A percentile compares a stretch with the other conserved stretches of the same genome.
Conservation (phyloP, 92 coral and sea anemone species). For the Plumapathes pennacea region DNA sequence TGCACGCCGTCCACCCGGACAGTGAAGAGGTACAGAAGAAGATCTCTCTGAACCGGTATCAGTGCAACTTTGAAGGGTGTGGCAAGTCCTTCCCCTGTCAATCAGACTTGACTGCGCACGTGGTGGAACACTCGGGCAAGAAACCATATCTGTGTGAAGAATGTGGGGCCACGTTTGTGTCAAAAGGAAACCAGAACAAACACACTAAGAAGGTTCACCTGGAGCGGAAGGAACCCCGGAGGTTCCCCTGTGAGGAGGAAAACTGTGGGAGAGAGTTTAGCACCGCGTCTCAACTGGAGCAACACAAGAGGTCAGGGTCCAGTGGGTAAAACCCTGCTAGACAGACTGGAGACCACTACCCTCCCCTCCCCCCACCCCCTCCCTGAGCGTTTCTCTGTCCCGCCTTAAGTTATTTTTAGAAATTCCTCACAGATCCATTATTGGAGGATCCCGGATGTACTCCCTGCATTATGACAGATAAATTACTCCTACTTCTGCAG, state of each 20-base stretch:
- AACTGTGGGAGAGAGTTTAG: conserved; percentile 62
- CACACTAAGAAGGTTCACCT: conserved; percentile 60
- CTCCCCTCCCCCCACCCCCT: too few species aligned
- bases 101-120: conserved; percentile 58
- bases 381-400: too few species aligned
- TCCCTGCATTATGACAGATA: too few species aligned
- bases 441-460: too few species aligned
- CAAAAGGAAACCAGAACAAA: conserved; percentile 54
- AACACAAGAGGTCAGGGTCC: conserved; percentile 67
- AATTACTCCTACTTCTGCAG: too few species aligned
- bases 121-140: conserved; percentile 10
- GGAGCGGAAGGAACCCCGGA: conserved; percentile 5
- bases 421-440: too few species aligned
- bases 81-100: conserved; percentile 42
- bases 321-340: too few species aligned
- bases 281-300: conserved; percentile 49
- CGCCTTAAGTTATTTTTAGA: too few species aligned
- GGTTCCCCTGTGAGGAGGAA: conserved; percentile 41
- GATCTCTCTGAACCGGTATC: conserved; percentile 29
- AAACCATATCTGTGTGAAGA: conserved; percentile 45
- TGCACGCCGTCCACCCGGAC: conserved; percentile 71
- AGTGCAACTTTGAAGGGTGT: conserved; percentile 59
- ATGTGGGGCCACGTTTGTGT: conserved; percentile 69
- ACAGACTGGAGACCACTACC: too few species aligned
- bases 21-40: conserved; percentile 75